Evolutionary conservation across 2,113 vertebrate genomes (phyloP), one percentile per base, ranked within the genome.

Genomic region (Drymodes brunneopygia): DNA sequence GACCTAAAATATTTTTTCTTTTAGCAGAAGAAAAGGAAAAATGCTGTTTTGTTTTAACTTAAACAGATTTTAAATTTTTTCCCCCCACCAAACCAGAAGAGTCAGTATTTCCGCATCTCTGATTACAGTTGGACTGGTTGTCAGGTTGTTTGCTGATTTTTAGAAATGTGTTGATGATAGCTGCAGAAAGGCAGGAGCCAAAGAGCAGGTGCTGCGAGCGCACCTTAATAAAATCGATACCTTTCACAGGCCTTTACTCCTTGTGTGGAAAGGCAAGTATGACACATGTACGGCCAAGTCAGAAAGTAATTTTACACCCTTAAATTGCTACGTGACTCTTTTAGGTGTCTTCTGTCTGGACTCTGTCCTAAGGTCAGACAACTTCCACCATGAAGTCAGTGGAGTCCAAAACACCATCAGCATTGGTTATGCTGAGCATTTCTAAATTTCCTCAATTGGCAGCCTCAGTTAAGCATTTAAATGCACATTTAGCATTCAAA

Each of bases 231-330:
- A 94, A 92, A 29, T 31, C 40, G 78, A 44, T 90, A 65, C 45
- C 85, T 91, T 83, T 81, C 69, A 88, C 40, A 36, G 62, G 78
- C 51, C 77, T 94, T 95, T 94, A 85, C 92, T 95, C 47, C 71
- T 86, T 28, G 18, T 94, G 28, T 6, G 15, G 84, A 96, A 97
- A 89, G 24, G 53, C 69, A 89, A 86, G 81, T 23, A 51, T 51
- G 45, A 79, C 53, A 56, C 36, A 66, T 40, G 70, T 72, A 50
- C 1, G 13, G 82, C 28, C 7, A 38, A 93, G 70, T 89, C 29
- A 86, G 70, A 93, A 78, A 82, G 78, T 64, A 24, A 84, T 75
- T 96, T 94, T 69, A 70, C 11, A 29, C 60, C 48, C 42, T 38
- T 81, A 21, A 93, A 88, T 78, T 80, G 47, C 24, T 13, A 38